Evolutionary conservation across 2,113 vertebrate species (phyloP), one percentile per base, ranked within the genome.

Genomic region (Heptranchias perlo): DNA sequence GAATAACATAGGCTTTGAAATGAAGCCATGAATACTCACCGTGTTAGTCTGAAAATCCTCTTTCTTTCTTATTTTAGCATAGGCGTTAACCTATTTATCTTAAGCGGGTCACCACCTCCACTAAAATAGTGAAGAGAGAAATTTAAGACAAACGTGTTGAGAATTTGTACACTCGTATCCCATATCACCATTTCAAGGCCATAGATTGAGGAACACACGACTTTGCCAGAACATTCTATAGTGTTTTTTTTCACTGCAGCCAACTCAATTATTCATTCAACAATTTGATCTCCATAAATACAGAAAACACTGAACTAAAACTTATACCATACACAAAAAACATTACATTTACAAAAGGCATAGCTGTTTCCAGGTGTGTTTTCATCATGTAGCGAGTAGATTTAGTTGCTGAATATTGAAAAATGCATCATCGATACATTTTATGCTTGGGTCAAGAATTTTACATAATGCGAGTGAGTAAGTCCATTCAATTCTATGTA

Each of bases 181-280:
- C 18, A 18, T 1, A 61, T 31, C 54, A 92, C n/a, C 10, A 92
- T 21, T 92, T 61, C 89, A 92, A 61, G 54, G 28, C 14, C 31
- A 61, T n/a, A 62, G 54, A 35, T 31, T 28, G 52, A 91, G 87
- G 13, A 52, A 58, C 49, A 13, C 52, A 4, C 14, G 2, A 18
- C 44, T 91, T 91, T 91, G 87, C 25, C 47, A 91, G 23, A 35
- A 1, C 16, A 89, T 94, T 39, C 39, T 65, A 44, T 28, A 11
- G 3, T 67, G 18, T 21, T 47, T 31, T n/a, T 94, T 31, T 69
- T 2, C 44, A 47, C 44, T 28, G 94, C 25, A 65, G 58, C 61
- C 54, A 65, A 25, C 47, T 95, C 92, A 94, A 94, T 44, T n/a
- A 94, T 47, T 94, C 23, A 94, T 94, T 94, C 92, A 94, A 23